Conservation (phyloP, 2,888 invertebrate genomes). For the Gasteruption jaculator region DNA sequence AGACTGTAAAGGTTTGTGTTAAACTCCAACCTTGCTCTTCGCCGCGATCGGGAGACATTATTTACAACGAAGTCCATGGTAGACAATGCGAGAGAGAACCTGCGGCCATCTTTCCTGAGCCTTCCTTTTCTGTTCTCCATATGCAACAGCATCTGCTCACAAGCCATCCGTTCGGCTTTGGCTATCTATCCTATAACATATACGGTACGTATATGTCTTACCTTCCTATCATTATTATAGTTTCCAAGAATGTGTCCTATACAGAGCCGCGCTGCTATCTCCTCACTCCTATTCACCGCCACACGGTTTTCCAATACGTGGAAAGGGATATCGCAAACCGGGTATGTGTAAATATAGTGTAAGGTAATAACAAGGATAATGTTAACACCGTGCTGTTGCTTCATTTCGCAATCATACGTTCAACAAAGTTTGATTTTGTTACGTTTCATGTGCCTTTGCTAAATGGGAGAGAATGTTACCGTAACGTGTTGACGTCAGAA, state of each 20-base stretch:
- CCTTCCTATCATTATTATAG: conserved; percentile 17
- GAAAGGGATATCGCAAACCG: no score
- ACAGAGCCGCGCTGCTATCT: no score
- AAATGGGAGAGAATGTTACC: no score
- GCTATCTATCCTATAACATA: conserved; percentile 22
- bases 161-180: conserved; percentile 23
- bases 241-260: conserved; percentile 7
- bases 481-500: no score
- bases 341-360: no score
- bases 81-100: conserved; percentile 43
- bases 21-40: conserved; percentile 29
- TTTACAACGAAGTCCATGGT: conserved; percentile 44
- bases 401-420: no score
- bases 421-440: no score
- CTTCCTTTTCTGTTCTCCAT: conserved; percentile 49
- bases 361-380: no score
- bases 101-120: conserved; percentile 45
- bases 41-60: conserved; percentile 42
- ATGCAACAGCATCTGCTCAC: conserved; percentile 47
- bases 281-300: no score
- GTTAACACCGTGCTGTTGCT: no score
- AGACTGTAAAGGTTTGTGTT: conserved; percentile 36
- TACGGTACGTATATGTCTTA: conserved; percentile 13
- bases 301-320: no score
- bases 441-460: no score